phyloP scores from a whole-genome alignment of 1,140 invertebrate species.

The Meloidogyne floridensis region DNA sequence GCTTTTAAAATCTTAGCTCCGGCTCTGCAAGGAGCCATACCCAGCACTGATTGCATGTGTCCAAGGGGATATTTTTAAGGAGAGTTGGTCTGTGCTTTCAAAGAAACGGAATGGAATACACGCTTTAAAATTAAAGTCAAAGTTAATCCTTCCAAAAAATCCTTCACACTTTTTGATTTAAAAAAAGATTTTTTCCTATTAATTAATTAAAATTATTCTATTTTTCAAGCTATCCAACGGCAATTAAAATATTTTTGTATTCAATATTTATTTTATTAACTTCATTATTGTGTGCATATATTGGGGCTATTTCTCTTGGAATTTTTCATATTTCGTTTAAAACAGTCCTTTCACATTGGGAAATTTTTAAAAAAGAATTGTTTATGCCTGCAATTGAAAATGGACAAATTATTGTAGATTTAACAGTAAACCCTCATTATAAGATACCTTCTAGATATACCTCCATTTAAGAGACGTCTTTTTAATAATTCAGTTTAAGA shows the following conservation, averaged over 20 bases:
- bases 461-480: too few species aligned
- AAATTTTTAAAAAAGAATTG: slow-evolving; percentile 9
- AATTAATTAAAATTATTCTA: not conserved
- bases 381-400: not conserved
- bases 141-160: too few species aligned
- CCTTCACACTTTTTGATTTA: not conserved
- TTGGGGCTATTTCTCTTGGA: slow-evolving; percentile 14
- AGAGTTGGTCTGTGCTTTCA: too few species aligned
- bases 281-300: slow-evolving; percentile 8
- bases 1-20: too few species aligned
- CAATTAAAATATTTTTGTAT: not conserved
- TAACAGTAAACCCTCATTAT: not conserved
- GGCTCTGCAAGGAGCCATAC: too few species aligned
- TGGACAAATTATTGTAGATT: slow-evolving; percentile 13
- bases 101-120: too few species aligned
- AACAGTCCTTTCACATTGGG: not conserved
- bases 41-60: too few species aligned
- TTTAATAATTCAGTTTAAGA: too few species aligned
- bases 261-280: not conserved
- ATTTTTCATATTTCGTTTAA: slow-evolving; percentile 23
- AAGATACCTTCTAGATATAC: too few species aligned
- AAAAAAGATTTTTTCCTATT: not conserved
- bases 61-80: too few species aligned
- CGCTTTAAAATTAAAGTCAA: too few species aligned
- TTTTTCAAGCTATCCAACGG: not conserved